These are phyloP conservation scores for Valencia hispanica DNA, from an alignment of 2,797 vertebrate species.

Conservation along the genomic window DNA sequence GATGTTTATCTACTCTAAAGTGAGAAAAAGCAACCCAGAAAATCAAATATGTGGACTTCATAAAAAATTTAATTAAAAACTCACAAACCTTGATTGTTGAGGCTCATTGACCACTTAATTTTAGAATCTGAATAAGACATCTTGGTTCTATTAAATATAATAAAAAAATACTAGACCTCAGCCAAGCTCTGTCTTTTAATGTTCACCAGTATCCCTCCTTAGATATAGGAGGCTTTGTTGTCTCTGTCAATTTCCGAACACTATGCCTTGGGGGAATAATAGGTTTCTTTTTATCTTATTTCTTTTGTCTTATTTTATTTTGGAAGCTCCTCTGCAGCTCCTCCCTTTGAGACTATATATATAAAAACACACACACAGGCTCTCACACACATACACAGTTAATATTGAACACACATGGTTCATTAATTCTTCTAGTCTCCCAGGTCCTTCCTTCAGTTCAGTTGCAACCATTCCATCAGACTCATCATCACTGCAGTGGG, in stretches of 20 bases:
- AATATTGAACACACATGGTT: slow-evolving; percentile 62
- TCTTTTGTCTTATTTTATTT: slow-evolving; percentile 42
- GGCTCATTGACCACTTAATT: not conserved
- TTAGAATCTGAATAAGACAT: not conserved
- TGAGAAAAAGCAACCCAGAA: too few species aligned
- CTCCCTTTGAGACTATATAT: slow-evolving; percentile 39
- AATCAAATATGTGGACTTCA: not conserved
- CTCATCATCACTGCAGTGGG: slow-evolving; percentile 65
- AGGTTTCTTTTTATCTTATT: slow-evolving; percentile 44
- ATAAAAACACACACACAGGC: slow-evolving; percentile 13
- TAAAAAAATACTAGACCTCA: slow-evolving; percentile 8
- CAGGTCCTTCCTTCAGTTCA: slow-evolving; percentile 66
- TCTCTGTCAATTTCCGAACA: slow-evolving; percentile 53
- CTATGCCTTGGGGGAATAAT: slow-evolving; percentile 67
- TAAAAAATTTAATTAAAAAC: not conserved
- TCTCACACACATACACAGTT: slow-evolving; percentile 21
- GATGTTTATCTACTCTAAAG: too few species aligned
- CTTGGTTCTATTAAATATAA: slow-evolving; percentile 6
- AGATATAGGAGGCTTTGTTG: slow-evolving; percentile 50
- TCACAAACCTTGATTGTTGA: slow-evolving; percentile 1
- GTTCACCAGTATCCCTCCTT: slow-evolving; percentile 14
- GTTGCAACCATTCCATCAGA: slow-evolving; percentile 67
- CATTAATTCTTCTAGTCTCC: slow-evolving; percentile 74
- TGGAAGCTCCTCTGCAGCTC: slow-evolving; percentile 50
- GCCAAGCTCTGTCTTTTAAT: not conserved